Evolutionary conservation across 2,797 vertebrate genomes (phyloP).

Genomic region (Falco peregrinus): DNA sequence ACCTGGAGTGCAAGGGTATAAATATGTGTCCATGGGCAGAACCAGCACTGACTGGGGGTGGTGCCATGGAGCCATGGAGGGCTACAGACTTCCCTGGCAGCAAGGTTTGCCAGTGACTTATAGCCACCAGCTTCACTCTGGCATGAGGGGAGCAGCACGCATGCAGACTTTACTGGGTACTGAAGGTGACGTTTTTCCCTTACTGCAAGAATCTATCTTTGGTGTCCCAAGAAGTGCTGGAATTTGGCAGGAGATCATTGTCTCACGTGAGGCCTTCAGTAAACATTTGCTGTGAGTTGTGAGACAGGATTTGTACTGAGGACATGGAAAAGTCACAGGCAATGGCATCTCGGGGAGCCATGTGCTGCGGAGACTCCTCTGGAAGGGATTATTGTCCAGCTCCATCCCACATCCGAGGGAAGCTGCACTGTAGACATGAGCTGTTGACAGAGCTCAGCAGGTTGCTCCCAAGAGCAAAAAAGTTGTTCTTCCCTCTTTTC

Average conservation of each 20-base stretch:
- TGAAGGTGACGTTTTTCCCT: not conserved
- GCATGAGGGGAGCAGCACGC: not conserved
- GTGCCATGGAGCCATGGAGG: not conserved
- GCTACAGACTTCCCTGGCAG: not conserved
- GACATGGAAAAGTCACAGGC: not conserved
- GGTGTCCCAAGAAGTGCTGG: not conserved
- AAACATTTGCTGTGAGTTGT: not conserved
- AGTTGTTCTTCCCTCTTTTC: not conserved
- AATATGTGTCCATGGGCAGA: not conserved
- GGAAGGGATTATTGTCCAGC: not conserved
- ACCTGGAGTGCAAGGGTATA: not conserved
- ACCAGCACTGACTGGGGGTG: not conserved
- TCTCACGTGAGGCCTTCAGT: not conserved
- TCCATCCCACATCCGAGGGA: not conserved
- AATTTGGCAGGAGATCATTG: conserved; percentile 10
- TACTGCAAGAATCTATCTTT: not conserved
- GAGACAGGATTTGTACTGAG: not conserved
- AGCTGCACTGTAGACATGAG: not conserved
- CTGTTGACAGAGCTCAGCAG: not conserved
- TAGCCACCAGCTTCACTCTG: not conserved
- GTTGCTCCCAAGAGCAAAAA: not conserved
- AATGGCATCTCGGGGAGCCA: not conserved
- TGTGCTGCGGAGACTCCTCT: not conserved
- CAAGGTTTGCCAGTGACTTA: not conserved
- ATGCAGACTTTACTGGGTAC: not conserved